Evolutionary conservation across 2,113 vertebrate species (phyloP).

Genomic region (Saimiri boliviensis): DNA sequence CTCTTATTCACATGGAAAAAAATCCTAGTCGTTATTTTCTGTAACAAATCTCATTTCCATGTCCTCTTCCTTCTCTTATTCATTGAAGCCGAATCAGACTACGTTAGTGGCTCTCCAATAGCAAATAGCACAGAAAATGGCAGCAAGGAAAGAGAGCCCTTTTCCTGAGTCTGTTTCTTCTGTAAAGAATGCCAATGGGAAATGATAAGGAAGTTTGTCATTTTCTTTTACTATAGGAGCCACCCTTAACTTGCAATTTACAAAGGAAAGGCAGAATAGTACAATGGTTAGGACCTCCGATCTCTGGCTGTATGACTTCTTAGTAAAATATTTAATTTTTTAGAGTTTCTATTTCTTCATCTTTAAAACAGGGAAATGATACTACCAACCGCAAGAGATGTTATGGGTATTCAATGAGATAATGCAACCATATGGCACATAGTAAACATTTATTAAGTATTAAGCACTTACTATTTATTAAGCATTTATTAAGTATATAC

Average conservation of each 20-base stretch:
- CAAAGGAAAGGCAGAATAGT: not conserved
- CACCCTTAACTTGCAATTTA: not conserved
- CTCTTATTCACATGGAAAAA: not conserved
- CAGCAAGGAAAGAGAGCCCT: not conserved
- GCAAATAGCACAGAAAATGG: not conserved
- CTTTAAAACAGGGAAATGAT: not conserved
- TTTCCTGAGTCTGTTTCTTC: not conserved
- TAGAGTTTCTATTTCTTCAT: not conserved
- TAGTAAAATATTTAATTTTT: not conserved
- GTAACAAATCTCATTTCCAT: not conserved
- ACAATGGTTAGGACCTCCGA: not conserved
- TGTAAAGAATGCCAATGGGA: not conserved
- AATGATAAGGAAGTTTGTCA: not conserved
- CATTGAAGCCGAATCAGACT: not conserved
- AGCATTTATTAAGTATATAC: conserved; percentile 7
- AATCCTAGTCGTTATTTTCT: not conserved
- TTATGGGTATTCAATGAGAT: not conserved
- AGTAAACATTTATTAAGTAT: not conserved
- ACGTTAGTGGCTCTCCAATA: not conserved
- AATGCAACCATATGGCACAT: not conserved
- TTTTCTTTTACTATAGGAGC: not conserved
- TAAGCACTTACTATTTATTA: not conserved
- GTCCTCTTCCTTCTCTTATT: not conserved
- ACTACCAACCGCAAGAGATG: not conserved
- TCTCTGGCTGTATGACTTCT: not conserved